Percentiles rank a stretch among this genome's conserved stretches.
Conservation (phyloP, 2,797 vertebrate species). For the Sphenopsis melanotis region DNA sequence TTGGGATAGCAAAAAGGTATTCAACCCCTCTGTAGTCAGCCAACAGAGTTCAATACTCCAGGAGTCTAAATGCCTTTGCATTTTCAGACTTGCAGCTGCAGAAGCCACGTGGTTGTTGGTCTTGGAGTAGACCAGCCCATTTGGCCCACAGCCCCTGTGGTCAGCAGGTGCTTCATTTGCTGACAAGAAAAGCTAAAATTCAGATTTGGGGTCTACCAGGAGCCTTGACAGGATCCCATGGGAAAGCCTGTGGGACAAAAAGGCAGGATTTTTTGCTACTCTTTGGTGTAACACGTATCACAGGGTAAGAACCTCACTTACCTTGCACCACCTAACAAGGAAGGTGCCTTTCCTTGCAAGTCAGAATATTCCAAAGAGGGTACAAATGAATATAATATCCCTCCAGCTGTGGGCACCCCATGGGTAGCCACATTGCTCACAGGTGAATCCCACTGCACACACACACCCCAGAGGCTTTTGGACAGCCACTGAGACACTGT, state of each 20-base stretch:
- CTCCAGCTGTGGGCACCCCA: rapidly evolving
- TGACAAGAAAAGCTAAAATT: not conserved
- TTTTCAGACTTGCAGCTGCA: not conserved
- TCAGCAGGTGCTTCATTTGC: not conserved
- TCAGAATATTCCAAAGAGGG: not conserved
- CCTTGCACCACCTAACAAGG: too few species aligned
- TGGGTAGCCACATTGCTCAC: not conserved
- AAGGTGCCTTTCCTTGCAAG: not conserved
- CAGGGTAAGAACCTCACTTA: not conserved
- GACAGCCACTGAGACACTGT: rapidly evolving
- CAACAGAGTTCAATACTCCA: not conserved
- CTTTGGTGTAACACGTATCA: not conserved
- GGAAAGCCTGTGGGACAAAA: not conserved
- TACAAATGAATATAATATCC: not conserved
- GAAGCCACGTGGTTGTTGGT: not conserved
- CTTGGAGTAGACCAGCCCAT: not conserved
- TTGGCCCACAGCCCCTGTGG: not conserved
- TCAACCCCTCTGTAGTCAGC: not conserved
- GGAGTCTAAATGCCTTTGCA: not conserved
- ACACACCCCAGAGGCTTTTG: rapidly evolving
- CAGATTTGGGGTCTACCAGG: not conserved
- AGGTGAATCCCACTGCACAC: not conserved
- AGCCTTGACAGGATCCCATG: not conserved
- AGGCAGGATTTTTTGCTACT: not conserved
- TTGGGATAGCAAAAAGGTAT: not conserved